Evolutionary conservation across 2,113 vertebrate genomes (phyloP), one percentile per base, ranked within the genome.

Genomic region (Pedionomus torquatus): DNA sequence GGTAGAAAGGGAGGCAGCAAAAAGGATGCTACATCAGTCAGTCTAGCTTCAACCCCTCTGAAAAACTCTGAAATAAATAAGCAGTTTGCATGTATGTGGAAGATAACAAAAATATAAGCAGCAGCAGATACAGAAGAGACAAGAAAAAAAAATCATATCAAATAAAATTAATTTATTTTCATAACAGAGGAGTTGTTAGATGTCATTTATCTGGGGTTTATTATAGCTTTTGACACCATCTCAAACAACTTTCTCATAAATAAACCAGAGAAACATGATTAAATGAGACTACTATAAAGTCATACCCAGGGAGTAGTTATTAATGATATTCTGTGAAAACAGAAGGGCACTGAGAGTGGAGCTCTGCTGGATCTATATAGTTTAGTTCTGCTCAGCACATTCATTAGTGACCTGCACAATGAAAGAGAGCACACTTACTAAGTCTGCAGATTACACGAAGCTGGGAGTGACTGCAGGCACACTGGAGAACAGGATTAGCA

Each of bases 351-450:
- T 52, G 28, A 76, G 60, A 89, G 83, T 9, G 1, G 48, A 87
- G 64, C 91, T 91, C 95, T 91, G 95, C 93, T 95, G 95, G 94
- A 96, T 85, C 85, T 90, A 7, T 66, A 63, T 21, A 82, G 78
- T 51, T 33, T 82, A 43, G 39, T 41, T 78, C 69, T 87, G 60
- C 91, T 84, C 93, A 79, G 77, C 83, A 96, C 70, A 94, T 76
- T 94, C 91, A 96, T 96, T 94, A 97, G 77, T 93, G 91, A 93
- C 95, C 95, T 72, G 61, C 52, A 75, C 7, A 10, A 69, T 60
- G 49, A 84, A 92, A 71, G 25, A 4, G 1, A 93, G 52, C 66
- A 84, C 16, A 31, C 20, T 49, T 90, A 95, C 91, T 89, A 95
- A 89, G 92, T 82, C 81, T 87, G 69, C 61, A 92, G 89, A 93